phyloP scores from a whole-genome alignment of 37 sponge, comb jelly and placozoan species.

The Crambe crambe region DNA sequence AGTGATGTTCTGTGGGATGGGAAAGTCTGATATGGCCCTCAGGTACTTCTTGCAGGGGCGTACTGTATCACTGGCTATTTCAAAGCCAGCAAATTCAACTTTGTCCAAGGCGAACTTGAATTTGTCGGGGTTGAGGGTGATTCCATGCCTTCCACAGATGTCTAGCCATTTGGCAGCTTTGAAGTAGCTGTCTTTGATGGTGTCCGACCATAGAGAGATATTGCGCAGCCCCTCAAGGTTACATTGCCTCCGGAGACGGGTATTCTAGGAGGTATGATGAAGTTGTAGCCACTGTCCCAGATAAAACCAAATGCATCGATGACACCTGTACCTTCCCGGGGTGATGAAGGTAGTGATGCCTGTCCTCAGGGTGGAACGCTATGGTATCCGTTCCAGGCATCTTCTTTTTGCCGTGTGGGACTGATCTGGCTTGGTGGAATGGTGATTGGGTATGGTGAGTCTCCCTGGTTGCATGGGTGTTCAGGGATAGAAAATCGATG shows the following conservation, averaged over 20 bases:
- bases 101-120: conserved; percentile 42
- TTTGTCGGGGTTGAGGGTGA: conserved; percentile 50
- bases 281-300: conserved; percentile 24
- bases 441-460: conserved; percentile 44
- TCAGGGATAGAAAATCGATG: conserved; percentile 46
- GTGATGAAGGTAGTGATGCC: conserved; percentile 55
- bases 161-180: conserved; percentile 47
- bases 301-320: conserved; percentile 23
- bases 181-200: conserved; percentile 48
- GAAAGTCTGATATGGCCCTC: conserved; percentile 44
- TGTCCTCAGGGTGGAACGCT: conserved; percentile 43
- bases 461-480: conserved; percentile 31
- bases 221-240: conserved; percentile 49
- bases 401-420: conserved; percentile 48
- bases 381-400: conserved; percentile 57
- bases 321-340: conserved; percentile 46
- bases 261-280: conserved; percentile 50
- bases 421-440: conserved; percentile 45
- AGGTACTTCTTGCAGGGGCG: conserved; percentile 44
- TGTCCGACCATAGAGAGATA: conserved; percentile 42
- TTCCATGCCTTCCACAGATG: conserved; percentile 50
- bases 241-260: conserved; percentile 56
- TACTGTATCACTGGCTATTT: conserved; percentile 44
- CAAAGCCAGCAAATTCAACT: conserved; percentile 59
- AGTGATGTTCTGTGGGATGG: conserved; percentile 33